Base-by-base conservation (phyloP, 2,113 vertebrate genomes). In the Eudyptes chrysolophus region DNA sequence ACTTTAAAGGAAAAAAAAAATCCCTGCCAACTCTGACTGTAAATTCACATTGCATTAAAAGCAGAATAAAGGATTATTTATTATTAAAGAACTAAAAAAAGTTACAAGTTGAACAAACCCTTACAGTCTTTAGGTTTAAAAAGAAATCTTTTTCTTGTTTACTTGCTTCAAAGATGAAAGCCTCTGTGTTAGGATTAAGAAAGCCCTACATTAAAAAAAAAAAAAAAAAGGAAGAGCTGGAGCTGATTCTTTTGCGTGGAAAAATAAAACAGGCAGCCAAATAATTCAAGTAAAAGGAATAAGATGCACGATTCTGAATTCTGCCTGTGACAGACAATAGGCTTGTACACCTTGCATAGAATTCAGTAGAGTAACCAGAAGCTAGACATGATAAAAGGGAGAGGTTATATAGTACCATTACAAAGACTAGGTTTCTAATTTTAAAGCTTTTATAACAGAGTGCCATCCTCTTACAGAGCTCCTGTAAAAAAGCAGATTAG, bases 61-160 rank as follows among this genome's bases (percentile, higher is more conserved):
- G 14, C 13, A 85, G 42, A 90, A 72, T 68, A 88, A 71, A 93
- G 68, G 30, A 91, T 93, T 91, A 81, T 38, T 38, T 38, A 38
- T 38, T 38, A 38, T 38, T 38, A 38, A 38, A 38, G 38, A 38
- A 74, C 14, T 81, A 82, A 87, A 79, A 90, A 85, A 49, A 58
- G 10, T 58, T 82, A 71, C 13, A 95, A 68, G 36, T 38, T 92
- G 74, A 92, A 89, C 57, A 93, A 84, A 75, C 21, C 32, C 29
- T 54, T 92, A 64, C 6, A 64, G 55, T 90, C 51, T 91, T 13
- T 68, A 85, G 25, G 20, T 83, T 90, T 84, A 52, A 93, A 84
- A 77, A 71, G 38, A 87, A 89, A 84, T 66, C 24, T 60, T 94
- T 79, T 90, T 60, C 29, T 13, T 93, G 64, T 94, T 97, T 94